Conservation (phyloP, 1,140 invertebrate species). For the Chrysoperla carnea region DNA sequence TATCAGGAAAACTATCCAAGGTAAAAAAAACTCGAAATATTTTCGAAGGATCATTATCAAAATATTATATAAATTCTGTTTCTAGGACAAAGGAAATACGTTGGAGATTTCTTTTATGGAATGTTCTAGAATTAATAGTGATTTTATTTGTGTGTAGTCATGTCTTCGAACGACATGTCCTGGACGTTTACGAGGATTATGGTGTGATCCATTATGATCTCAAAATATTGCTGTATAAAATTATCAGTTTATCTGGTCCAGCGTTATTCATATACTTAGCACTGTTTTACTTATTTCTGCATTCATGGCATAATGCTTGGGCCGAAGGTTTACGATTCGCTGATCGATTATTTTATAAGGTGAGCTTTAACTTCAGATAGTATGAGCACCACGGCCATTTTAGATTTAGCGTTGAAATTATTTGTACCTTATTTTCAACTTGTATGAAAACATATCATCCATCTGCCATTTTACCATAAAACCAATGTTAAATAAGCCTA, state of each 20-base stretch:
- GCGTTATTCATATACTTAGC: slow-evolving; percentile 45
- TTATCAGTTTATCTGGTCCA: slow-evolving; percentile 57
- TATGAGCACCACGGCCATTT: too few species aligned
- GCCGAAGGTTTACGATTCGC: slow-evolving; percentile 75
- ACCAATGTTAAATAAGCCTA: too few species aligned
- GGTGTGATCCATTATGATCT: slow-evolving; percentile 31
- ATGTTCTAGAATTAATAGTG: not conserved
- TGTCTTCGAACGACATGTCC: not conserved
- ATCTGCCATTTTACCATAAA: too few species aligned
- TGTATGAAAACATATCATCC: too few species aligned
- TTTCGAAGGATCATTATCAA: too few species aligned
- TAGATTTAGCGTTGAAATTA: too few species aligned
- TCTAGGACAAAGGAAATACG: not conserved
- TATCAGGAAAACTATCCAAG: slow-evolving; percentile 70
- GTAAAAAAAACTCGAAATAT: too few species aligned
- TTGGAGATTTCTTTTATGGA: not conserved
- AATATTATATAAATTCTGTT: too few species aligned
- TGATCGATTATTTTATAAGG: slow-evolving; percentile 70
- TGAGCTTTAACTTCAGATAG: too few species aligned
- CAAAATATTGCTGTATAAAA: slow-evolving; percentile 36
- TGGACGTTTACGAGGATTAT: not conserved
- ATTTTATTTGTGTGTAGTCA: not conserved
- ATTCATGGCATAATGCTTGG: slow-evolving; percentile 77
- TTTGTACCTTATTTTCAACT: too few species aligned
- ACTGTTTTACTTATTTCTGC: slow-evolving; percentile 59